Evolutionary conservation across 2,113 vertebrate genomes (phyloP), one percentile per base, ranked within the genome.

Genomic region (Rynchops niger): DNA sequence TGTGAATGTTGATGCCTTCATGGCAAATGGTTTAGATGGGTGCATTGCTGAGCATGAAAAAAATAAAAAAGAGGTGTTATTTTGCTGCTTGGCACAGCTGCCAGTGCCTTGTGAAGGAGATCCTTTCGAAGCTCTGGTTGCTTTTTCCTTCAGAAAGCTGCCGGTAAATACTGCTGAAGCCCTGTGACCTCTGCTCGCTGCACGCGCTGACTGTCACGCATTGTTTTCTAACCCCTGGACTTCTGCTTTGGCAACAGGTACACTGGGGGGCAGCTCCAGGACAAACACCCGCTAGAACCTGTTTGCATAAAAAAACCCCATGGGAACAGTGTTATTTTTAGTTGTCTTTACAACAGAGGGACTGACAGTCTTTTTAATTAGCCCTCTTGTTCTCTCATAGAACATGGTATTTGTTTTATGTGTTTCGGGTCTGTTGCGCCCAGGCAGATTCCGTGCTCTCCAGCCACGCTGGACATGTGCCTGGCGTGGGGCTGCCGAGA

Each of bases 381-480:
- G 43, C 55, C 72, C 12, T 30, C 59, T 50, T 0, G 1, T 67
- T 78, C n/a, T 27, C 59, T 72, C 47, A 1, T 26, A 14, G 40
- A 71, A 34, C 30, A 1, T 0, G 4, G 11, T 23, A 5, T 65
- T 65, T 65, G 69, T 50, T 32, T 18, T 66, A 14, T 9, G 10
- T 38, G 66, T 59, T 43, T 56, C 36, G 20, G 52, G 17, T 55
- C 45, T 43, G 0, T 25, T 15, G n/a, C 2, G 2, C 49, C 42
- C 65, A 23, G 38, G 45, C 58, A 36, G 34, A n/a, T 47, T 73
- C 52, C 1, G 6, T 49, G 47, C 36, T 73, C 40, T 36, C 50
- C 65, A n/a, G 43, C 38, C 29, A 12, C 1, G 8, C 25, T 45
- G 55, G 58, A 9, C 42, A 9, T 0, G 2, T 0, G 9, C 58